Conservation (phyloP, 2,888 invertebrate species). For the Athripsodes cinereus region DNA sequence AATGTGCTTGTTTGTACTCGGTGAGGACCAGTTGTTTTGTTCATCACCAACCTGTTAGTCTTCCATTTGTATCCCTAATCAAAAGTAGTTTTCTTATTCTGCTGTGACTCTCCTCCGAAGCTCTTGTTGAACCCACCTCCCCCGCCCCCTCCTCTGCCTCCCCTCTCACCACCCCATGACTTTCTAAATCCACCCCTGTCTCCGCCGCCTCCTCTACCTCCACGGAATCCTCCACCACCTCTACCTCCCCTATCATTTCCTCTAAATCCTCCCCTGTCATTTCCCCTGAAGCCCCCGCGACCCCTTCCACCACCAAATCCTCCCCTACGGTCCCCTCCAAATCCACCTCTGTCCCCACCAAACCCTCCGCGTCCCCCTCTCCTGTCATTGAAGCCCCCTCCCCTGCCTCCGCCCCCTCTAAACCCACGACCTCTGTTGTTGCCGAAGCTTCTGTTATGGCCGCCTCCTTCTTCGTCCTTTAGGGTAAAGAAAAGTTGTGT, state of each 20-base stretch:
- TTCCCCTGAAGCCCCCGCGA: conserved; percentile 28
- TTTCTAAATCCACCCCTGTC: conserved; percentile 37
- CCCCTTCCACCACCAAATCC: conserved; percentile 34
- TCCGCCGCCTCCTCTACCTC: conserved; percentile 29
- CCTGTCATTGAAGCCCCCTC: conserved; percentile 34
- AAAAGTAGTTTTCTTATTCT: conserved; percentile 74
- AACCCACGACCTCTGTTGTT: conserved; percentile 34
- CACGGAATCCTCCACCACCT: conserved; percentile 32
- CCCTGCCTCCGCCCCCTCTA: conserved; percentile 26
- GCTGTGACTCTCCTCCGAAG: conserved; percentile 50
- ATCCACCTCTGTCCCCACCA: conserved; percentile 32
- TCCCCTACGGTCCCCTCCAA: conserved; percentile 31
- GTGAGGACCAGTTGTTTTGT: neutral
- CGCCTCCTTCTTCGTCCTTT: conserved; percentile 34
- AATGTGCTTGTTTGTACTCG: too few relatives aligned
- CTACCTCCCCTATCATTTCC: conserved; percentile 30
- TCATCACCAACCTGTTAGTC: neutral
- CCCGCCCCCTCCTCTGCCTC: conserved; percentile 42
- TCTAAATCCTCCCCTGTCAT: conserved; percentile 29
- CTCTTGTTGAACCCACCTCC: conserved; percentile 52
- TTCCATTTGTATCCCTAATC: conserved; percentile 34
- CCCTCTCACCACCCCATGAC: conserved; percentile 44
- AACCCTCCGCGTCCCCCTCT: conserved; percentile 30
- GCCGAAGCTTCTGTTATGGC: conserved; percentile 29
- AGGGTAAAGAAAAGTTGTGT: conserved; percentile 27